Base-by-base conservation (phyloP, 1,140 invertebrate genomes). In the Alviniconcha marisindica region DNA sequence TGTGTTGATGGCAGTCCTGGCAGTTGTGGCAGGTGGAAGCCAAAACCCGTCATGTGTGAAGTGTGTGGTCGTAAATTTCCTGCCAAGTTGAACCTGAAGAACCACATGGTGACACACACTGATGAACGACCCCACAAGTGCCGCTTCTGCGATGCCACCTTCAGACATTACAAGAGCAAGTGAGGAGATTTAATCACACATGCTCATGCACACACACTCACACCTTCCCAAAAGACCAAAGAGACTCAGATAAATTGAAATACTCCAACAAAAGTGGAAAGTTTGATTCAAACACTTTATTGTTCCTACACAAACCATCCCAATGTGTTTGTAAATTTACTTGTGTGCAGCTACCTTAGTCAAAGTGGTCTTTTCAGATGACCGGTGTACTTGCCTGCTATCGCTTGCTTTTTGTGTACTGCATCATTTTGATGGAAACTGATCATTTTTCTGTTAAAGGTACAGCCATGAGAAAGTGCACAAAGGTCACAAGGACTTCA, bases 61-160 rank as follows among this genome's bases (percentile, higher is more conserved):
- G 60, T 66, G 24, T 80, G 78, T 15, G 78, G 78, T 60, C 36
- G 60, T 4, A 60, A 80, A 38, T 80, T 80, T 40, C 40, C 78
- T 2, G 54, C 78, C n/a, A 80, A 69, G 56, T 21, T 80, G 2
- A 80, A 54, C 36, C 60, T 80, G 38, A 80, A 69, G 60, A 80
- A 66, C 60, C 78, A 80, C 56, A 80, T 80, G 78, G 78, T 80
- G 21, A 80, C 78, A 31, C 78, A 80, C 42, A 80, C 78, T 1
- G 60, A 66, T 40, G 78, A 80, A n/a, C 60, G 78, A 24, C 78
- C 78, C 21, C 56, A 60, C 56, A 80, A 80, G 56, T 80, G 78
- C 40, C 56, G 78, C 33, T 66, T 63, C 56, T 80, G 78, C 44
- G 56, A 80, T 10, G 78, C 78, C 40, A 80, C 78, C 15, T 80